These are phyloP conservation scores for Macaca fascicularis DNA, from an alignment of 2,113 vertebrate species.

Conservation along the genomic window DNA sequence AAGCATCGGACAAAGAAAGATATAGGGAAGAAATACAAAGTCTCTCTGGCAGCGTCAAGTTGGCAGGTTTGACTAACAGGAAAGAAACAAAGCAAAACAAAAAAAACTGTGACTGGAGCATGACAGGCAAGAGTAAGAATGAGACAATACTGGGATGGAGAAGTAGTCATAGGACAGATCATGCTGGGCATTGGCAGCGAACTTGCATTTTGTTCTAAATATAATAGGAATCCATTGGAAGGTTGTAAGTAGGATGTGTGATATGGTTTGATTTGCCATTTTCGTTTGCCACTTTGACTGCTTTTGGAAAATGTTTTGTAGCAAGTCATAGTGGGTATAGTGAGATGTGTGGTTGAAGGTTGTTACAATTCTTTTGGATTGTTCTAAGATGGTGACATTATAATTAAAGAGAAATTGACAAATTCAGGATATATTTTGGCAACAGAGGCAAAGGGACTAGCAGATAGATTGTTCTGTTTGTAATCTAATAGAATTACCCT, in stretches of 20 bases:
- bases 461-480: conserved; percentile 20
- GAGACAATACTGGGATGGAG: background rate
- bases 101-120: background rate
- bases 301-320: conserved; percentile 31
- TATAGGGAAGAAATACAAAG: background rate
- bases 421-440: conserved; percentile 7
- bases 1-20: background rate
- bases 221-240: background rate
- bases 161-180: background rate
- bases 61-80: background rate
- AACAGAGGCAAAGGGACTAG: background rate
- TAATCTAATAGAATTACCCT: background rate
- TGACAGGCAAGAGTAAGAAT: background rate
- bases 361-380: background rate
- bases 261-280: background rate
- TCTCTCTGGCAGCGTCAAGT: background rate
- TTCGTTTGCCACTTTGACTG: background rate
- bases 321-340: background rate
- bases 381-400: background rate
- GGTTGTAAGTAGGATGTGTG: background rate
- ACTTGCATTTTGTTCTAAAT: background rate
- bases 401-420: conserved; percentile 51
- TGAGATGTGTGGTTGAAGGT: background rate
- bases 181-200: background rate
- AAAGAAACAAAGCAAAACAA: background rate